Conservation (phyloP, 2,888 invertebrate genomes). For the Sclerodermus sp. region DNA sequence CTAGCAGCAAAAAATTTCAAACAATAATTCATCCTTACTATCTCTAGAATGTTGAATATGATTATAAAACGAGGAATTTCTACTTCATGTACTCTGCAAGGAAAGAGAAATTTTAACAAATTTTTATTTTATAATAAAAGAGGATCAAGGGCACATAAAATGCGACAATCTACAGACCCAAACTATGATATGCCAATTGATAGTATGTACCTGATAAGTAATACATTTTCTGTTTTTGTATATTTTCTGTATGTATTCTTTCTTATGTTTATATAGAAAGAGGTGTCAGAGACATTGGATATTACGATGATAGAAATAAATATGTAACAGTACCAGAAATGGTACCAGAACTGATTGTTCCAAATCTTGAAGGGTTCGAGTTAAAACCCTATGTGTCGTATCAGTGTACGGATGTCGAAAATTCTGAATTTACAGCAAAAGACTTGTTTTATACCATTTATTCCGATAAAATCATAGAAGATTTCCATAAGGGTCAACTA, state of each 20-base stretch:
- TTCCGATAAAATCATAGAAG: conserved; percentile 74
- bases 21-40: too few relatives aligned
- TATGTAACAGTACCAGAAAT: conserved; percentile 77
- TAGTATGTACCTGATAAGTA: conserved; percentile 55
- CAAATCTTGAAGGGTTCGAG: conserved; percentile 79
- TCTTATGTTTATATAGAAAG: conserved; percentile 59
- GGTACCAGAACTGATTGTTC: conserved; percentile 91
- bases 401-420: conserved; percentile 71
- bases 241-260: conserved; percentile 8
- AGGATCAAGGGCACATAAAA: conserved; percentile 69
- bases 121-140: conserved; percentile 76
- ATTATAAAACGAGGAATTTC: conserved; percentile 59
- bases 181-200: conserved; percentile 70
- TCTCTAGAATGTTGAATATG: too few relatives aligned
- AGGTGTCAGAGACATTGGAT: conserved; percentile 71
- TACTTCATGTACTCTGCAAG: conserved; percentile 61
- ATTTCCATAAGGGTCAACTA: conserved; percentile 73
- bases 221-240: conserved; percentile 14
- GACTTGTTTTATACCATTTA: conserved; percentile 83
- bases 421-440: conserved; percentile 80
- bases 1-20: too few relatives aligned
- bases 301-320: conserved; percentile 58
- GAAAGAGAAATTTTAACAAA: conserved; percentile 83
- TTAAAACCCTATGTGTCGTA: conserved; percentile 96
- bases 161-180: conserved; percentile 59